Evolutionary conservation across 2,888 invertebrate species (phyloP), one percentile per base, ranked within the genome.

Genomic region (Drosophila buzzatii): DNA sequence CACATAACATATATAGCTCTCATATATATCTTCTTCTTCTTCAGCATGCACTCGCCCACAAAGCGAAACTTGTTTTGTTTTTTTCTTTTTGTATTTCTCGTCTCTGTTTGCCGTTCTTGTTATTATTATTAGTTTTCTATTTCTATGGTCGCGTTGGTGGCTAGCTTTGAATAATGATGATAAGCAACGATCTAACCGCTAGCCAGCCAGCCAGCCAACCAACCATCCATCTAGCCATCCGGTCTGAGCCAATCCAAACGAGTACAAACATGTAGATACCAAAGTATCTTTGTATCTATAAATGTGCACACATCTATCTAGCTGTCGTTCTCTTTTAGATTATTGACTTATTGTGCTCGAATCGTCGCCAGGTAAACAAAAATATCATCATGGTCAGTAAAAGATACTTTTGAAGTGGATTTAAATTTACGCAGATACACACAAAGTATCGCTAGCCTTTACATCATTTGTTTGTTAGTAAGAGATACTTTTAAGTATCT

Each of bases 91-190:
- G 60, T 72, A 63, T 72, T 77, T 72, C 51, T 66, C 58, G 76
- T 85, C 73, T 79, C 74, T 90, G 76, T 89, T 86, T 86, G 86
- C 76, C 65, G 84, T 85, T 90, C 89, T 86, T 79, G 86, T 89
- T 89, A 83, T 89, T 89, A 83, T 86, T 86, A 83, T 79, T 88
- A 79, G 85, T 76, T 79, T 85, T 89, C 63, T 86, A 77, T 83
- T 74, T 70, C 72, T 63, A 73, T 67, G 66, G 68, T 70, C 74
- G 88, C 88, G 88, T 82, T 82, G 90, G 85, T 87, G 88, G 89
- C 80, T 85, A 77, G 77, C 90, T 90, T 90, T 86, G 90, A 86
- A 86, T 86, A 86, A 90, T 86, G 90, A 86, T 89, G 90, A 89
- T 86, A 90, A 86, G 90, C 79, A 60, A 56, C 72, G 76, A 72